Evolutionary conservation across 2,888 invertebrate genomes (phyloP), one percentile per base, ranked within the genome.

Genomic region (Apocheima hispidaria): DNA sequence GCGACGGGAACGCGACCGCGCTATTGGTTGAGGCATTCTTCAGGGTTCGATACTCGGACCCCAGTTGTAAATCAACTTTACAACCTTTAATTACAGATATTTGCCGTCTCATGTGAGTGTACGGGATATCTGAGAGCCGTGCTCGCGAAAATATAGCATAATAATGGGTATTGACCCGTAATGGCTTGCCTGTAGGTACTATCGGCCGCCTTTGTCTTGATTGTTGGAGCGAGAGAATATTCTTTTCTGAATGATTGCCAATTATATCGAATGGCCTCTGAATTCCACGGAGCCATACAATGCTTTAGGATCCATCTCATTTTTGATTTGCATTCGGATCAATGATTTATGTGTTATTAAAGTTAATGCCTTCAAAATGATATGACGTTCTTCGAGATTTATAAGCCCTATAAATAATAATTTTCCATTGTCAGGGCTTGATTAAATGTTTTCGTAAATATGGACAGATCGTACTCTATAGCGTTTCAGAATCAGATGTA

Each of bases 81-180:
- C 92, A 92, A 87, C 92, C 90, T 90, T 91, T 92, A 92, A 92
- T 92, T 92, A 92, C 92, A 92, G 86, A 91, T 90, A 92, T 92
- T 92, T 90, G 90, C 92, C 88, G 84, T 91, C 90, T 90, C 87
- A 89, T 90, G 87, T 84, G 86, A 88, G 85, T 78, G 88, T 84
- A 84, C 83, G 88, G 86, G 87, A 86, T 90, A 91, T 91, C 90
- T 86, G 86, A 86, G 90, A 87, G 90, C 86, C 78, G 89, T 79
- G 90, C 90, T 90, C 88, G 90, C 90, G 87, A 92, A 92, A 92
- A 92, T 91, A 92, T 92, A 88, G 90, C 87, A 88, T 92, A 92
- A 92, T 92, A 92, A 92, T 92, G 91, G 92, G 89, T 91, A 92
- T 91, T 92, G 92, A 91, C 87, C 90, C 78, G 88, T 91, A 92